Base-by-base conservation (phyloP, 2,797 vertebrate species). In the Neomorphus geoffroyi region DNA sequence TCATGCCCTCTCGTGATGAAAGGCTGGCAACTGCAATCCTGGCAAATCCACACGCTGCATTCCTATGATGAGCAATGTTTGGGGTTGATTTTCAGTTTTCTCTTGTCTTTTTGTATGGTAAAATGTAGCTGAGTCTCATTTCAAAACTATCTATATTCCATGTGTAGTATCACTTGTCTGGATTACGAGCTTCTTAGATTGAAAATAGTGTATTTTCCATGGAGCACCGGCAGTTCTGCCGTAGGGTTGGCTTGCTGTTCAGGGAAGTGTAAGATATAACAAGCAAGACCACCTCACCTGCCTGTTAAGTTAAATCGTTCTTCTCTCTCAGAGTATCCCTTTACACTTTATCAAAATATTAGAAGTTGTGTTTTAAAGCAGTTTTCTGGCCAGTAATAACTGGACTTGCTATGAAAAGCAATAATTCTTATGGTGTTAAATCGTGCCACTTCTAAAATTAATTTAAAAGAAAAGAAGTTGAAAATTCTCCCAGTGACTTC, bases 1-100 rank as follows among this genome's bases (percentile, higher is more conserved):
- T 89, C 39, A 92, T 94, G 98, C 97, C 98, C 97, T 97, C 98
- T 96, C 84, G 97, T 94, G 98, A 85, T 65, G 61, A 28, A 35
- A 64, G 70, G 19, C 53, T 18, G 80, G 33, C 33, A 88, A 6
- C 89, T 86, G 75, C 88, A 8, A 28, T 4, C 33, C 1, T 48
- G 46, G 32, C 60, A 28, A 61, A 18, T 15, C 23, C 30, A 6
- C 57, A 2, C 57, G 2, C 41, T 11, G 18, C 7, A 60, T 46
- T 69, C 23, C 27, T n/a, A 0, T 1, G 8, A 3, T 2, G 15
- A 74, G 33, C 71, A 5, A 1, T 9, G 4, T 28, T 51, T 7
- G 41, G 39, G 3, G 16, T 24, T 43, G 24, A 21, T 67, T 80
- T 65, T 56, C 80, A 35, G 3, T 10, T 35, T 78, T 35, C 51